Conservation (phyloP, 2,888 invertebrate genomes). For the Spialia ferax region DNA sequence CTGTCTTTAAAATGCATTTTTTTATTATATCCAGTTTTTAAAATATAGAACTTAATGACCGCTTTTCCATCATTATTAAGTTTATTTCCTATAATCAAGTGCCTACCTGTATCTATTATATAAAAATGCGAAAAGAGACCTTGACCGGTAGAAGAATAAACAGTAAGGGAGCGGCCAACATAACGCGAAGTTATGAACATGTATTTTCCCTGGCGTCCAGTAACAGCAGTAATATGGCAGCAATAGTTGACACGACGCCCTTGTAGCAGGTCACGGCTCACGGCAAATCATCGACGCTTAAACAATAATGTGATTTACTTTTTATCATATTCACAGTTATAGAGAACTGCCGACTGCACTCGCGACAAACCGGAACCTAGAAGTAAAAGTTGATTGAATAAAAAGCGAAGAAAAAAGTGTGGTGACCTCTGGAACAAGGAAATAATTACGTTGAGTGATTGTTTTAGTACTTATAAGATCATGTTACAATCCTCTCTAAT, state of each 20-base stretch:
- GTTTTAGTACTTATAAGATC: neutral
- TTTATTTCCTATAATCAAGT: too few relatives aligned
- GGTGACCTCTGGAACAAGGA: neutral
- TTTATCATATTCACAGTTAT: slow-evolving; percentile 12
- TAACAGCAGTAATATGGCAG: slow-evolving; percentile 14
- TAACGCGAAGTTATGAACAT: too few relatives aligned
- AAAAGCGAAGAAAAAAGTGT: slow-evolving; percentile 9
- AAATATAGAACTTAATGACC: too few relatives aligned
- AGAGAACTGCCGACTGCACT: neutral
- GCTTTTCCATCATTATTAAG: too few relatives aligned
- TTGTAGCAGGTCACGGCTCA: slow-evolving; percentile 49
- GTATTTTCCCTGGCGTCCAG: slow-evolving; percentile 1
- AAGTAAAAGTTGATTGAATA: slow-evolving; percentile 35
- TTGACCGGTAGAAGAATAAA: too few relatives aligned
- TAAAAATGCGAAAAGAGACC: too few relatives aligned
- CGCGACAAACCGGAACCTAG: slow-evolving; percentile 25
- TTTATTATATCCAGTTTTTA: too few relatives aligned
- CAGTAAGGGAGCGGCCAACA: too few relatives aligned
- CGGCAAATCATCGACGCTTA: slow-evolving; percentile 38
- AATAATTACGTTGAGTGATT: neutral
- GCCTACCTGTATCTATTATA: too few relatives aligned
- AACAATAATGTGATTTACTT: slow-evolving; percentile 21
- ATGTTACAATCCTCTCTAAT: neutral
- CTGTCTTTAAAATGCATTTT: too few relatives aligned
- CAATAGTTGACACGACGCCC: slow-evolving; percentile 45